Evolutionary conservation across 2,113 vertebrate genomes (phyloP).

Genomic region (Mugil cephalus): DNA sequence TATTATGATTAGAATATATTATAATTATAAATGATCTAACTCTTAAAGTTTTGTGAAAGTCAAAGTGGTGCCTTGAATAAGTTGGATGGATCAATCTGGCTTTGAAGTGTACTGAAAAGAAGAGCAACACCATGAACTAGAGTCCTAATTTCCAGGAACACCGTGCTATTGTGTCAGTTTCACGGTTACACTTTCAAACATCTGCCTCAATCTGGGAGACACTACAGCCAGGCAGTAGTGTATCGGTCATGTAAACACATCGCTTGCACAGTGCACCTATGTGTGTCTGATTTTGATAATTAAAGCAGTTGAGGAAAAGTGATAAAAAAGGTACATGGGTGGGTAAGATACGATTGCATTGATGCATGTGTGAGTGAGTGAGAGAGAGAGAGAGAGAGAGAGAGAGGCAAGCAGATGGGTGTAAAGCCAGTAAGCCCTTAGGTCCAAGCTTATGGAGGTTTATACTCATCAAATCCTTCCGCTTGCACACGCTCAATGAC

Average conservation of each 20-base stretch:
- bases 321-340: too few species aligned
- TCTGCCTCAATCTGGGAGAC: neutral
- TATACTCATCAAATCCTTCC: conserved; percentile 72
- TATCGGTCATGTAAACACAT: too few species aligned
- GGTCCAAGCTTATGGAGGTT: conserved; percentile 69
- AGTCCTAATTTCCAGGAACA: conserved; percentile 1
- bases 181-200: conserved; percentile 5
- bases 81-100: neutral
- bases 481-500: conserved; percentile 33
- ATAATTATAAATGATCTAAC: too few species aligned
- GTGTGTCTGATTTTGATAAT: neutral
- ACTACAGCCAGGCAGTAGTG: neutral
- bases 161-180: conserved; percentile 7
- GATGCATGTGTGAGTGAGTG: neutral
- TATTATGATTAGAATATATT: too few species aligned
- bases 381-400: conserved; percentile 11
- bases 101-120: neutral
- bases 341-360: neutral
- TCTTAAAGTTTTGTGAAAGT: too few species aligned
- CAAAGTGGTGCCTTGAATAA: neutral
- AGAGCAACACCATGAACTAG: neutral
- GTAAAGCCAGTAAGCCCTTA: conserved; percentile 71
- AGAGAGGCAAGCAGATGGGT: conserved; percentile 65
- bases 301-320: too few species aligned
- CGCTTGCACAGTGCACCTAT: neutral